Conservation (phyloP, 1,140 invertebrate genomes). For the Megalonaias nervosa region DNA sequence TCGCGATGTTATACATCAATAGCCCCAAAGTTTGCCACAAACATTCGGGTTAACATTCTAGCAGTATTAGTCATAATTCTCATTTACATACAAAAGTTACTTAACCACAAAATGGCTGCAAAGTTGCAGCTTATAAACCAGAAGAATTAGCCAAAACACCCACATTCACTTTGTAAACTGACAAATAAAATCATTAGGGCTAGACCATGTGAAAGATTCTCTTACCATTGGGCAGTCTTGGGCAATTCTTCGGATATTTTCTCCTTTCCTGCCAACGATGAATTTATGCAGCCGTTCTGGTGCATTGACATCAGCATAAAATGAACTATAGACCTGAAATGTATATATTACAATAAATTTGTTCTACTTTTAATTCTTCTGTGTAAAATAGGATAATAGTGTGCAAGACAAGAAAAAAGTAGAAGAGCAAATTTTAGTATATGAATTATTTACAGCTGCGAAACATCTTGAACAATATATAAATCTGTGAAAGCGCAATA, state of each 20-base stretch:
- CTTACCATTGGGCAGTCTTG: constrained; percentile 87
- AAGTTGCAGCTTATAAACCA: background rate
- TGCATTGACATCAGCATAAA: constrained; percentile 87
- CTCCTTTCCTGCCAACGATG: constrained; percentile 96
- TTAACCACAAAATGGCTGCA: background rate
- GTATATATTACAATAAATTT: background rate
- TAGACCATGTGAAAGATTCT: too few species aligned
- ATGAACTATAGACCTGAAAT: constrained; percentile 87
- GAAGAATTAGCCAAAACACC: background rate
- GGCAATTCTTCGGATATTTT: constrained; percentile 91
- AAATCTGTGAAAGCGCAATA: too few species aligned
- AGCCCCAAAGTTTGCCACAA: too few species aligned
- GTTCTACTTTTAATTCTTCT: constrained; percentile 85
- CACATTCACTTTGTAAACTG: too few species aligned
- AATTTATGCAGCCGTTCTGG: constrained; percentile 98
- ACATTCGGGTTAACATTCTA: too few species aligned
- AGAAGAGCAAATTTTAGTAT: too few species aligned
- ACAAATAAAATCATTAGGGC: too few species aligned
- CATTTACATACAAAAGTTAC: background rate
- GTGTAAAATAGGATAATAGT: constrained; percentile 92
- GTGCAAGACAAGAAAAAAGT: constrained; percentile 83
- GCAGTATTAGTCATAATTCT: too few species aligned
- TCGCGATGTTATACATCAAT: too few species aligned
- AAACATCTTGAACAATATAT: too few species aligned
- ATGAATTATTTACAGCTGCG: too few species aligned